Conservation (phyloP, 2,113 vertebrate species). For the Rutilus rutilus region DNA sequence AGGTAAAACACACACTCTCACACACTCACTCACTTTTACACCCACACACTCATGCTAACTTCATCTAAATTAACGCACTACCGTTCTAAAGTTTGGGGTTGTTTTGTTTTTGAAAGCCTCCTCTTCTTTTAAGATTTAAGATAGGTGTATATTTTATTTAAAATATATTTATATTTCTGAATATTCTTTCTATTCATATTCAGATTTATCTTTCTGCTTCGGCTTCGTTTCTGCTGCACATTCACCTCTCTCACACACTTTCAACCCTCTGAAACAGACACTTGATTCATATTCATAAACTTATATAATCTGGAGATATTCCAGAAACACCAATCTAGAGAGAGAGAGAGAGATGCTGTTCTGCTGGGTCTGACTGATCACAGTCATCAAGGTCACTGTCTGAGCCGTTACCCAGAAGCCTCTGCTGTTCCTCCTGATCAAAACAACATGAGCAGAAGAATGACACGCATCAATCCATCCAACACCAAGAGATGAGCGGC, state of each 20-base stretch:
- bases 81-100: too few species aligned
- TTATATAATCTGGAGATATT: background rate
- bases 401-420: constrained; percentile 34
- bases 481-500: background rate
- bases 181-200: background rate
- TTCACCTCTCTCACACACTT: background rate
- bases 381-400: background rate
- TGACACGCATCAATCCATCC: background rate
- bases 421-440: constrained; percentile 13
- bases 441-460: background rate
- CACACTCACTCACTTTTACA: background rate
- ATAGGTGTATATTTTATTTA: too few species aligned
- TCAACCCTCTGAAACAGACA: background rate
- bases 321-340: background rate
- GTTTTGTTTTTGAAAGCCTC: too few species aligned
- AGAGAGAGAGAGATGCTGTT: background rate
- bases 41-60: background rate
- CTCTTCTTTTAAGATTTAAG: too few species aligned
- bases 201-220: background rate
- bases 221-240: too few species aligned
- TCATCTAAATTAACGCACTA: background rate
- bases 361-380: background rate
- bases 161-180: too few species aligned
- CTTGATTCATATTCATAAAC: background rate
- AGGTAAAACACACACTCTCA: constrained; percentile 44